Conservation (phyloP, 2,113 vertebrate species). For the Enhydra lutris region DNA sequence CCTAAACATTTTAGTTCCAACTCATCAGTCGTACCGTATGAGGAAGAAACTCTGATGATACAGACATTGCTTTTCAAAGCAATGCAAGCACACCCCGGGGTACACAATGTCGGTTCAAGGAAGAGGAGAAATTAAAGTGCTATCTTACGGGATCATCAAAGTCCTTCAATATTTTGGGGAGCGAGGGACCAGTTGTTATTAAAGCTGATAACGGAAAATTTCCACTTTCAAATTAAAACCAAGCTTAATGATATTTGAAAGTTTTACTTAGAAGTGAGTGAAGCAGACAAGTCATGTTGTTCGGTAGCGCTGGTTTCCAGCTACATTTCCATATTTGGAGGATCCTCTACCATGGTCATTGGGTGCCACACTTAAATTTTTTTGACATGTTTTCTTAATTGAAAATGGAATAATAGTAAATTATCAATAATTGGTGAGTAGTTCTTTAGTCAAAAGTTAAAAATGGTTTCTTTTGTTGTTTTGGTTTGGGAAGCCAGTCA, state of each 20-base stretch:
- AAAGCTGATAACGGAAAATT: background rate
- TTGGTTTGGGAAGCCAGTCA: background rate
- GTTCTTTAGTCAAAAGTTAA: background rate
- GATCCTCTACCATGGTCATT: background rate
- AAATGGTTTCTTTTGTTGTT: background rate
- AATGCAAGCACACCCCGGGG: background rate
- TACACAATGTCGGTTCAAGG: background rate
- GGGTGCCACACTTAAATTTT: background rate
- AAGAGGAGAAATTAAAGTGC: background rate
- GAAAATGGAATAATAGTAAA: background rate
- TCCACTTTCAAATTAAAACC: slow-evolving; percentile 19
- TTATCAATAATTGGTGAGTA: background rate
- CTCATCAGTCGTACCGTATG: background rate
- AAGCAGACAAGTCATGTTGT: background rate
- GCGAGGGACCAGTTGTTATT: background rate
- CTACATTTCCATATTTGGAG: background rate
- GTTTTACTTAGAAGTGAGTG: background rate
- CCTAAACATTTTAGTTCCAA: slow-evolving; percentile 50
- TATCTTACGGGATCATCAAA: background rate
- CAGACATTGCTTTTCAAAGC: background rate
- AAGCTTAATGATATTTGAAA: background rate
- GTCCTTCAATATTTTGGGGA: background rate
- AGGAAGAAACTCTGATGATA: background rate
- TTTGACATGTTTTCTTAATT: background rate
- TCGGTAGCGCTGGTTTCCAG: background rate